Conservation (phyloP, 2,888 invertebrate species). For the Spodoptera exigua region DNA sequence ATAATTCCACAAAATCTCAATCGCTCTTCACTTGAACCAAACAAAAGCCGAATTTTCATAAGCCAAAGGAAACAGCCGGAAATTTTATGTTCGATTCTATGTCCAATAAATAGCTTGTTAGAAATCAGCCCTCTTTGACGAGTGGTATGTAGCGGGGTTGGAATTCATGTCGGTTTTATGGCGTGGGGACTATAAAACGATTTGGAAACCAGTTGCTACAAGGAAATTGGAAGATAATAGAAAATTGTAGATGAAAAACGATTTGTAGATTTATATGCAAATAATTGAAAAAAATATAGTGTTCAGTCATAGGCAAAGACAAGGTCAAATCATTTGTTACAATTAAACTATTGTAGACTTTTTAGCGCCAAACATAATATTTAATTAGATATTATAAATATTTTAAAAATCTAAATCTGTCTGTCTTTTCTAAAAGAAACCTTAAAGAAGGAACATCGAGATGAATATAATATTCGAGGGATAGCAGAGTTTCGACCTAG, state of each 20-base stretch:
- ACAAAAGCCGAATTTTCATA: conserved; percentile 62
- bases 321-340: too few species aligned
- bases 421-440: too few species aligned
- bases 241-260: conserved; percentile 1
- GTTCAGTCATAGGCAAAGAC: too few species aligned
- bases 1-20: conserved; percentile 1
- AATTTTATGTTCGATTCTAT: conserved; percentile 69
- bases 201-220: conserved; percentile 13
- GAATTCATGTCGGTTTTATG: conserved; percentile 24
- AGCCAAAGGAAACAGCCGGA: conserved; percentile 65
- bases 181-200: conserved; percentile 21
- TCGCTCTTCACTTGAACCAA: conserved; percentile 27
- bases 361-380: too few species aligned
- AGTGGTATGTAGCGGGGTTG: conserved; percentile 36
- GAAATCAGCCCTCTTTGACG: conserved; percentile 54
- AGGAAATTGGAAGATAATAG: conserved; percentile 18
- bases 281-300: too few species aligned
- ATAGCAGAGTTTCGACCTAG: too few species aligned
- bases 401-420: too few species aligned
- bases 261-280: not conserved
- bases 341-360: too few species aligned
- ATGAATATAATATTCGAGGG: too few species aligned
- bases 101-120: conserved; percentile 74
- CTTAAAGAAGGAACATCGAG: too few species aligned
- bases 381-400: too few species aligned